Percentiles rank a stretch among this genome's conserved stretches.
Evolutionary conservation across 2,113 vertebrate species (phyloP).

Genomic region (Meleagris gallopavo): DNA sequence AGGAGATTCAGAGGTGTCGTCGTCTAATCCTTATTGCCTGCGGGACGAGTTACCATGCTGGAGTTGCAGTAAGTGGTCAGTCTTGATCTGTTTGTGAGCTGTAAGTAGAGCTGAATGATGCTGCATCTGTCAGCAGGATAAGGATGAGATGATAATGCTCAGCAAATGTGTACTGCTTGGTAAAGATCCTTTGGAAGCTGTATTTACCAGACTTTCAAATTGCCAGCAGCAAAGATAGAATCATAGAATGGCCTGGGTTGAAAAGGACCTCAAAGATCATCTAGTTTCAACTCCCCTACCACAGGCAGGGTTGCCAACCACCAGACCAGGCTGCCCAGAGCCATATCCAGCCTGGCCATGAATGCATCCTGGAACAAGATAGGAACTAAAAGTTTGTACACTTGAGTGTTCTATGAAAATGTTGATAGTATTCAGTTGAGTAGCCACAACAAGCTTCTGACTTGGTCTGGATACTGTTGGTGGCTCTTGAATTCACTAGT

Average conservation of each 20-base stretch:
- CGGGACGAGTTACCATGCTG: constrained; percentile 96
- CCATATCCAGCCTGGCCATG: too few species aligned
- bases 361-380: too few species aligned
- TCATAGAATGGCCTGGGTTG: too few species aligned
- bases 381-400: not conserved
- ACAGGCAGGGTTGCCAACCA: too few species aligned
- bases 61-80: constrained; percentile 88
- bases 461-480: not conserved
- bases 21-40: constrained; percentile 96
- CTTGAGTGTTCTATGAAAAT: not conserved
- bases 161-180: not conserved
- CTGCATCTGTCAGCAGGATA: not conserved
- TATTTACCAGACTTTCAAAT: not conserved
- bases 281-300: too few species aligned
- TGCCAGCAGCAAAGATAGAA: not conserved
- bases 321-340: too few species aligned
- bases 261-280: too few species aligned
- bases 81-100: not conserved
- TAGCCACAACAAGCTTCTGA: not conserved
- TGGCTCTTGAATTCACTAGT: not conserved
- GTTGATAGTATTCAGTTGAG: not conserved
- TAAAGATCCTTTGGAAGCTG: not conserved
- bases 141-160: not conserved
- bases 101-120: not conserved
- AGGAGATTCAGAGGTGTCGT: constrained; percentile 97